Evolutionary conservation across 2,888 invertebrate genomes (phyloP), one percentile per base, ranked within the genome.

Genomic region (Lymantria monacha): DNA sequence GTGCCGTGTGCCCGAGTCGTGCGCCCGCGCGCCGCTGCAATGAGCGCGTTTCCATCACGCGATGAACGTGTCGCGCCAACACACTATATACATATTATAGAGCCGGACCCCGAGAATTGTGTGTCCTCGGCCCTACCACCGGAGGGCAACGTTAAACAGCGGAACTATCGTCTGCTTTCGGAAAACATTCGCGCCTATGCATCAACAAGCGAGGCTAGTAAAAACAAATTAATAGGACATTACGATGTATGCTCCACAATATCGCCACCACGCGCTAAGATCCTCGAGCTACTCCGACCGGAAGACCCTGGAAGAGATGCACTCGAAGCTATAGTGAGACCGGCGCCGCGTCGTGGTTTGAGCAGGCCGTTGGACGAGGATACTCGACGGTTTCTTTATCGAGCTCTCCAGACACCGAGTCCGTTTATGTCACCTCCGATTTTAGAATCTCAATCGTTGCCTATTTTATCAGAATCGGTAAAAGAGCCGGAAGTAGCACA

Each of bases 281-380:
- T 92, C 49, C 74, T 92, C 33, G 85, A 86, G 58, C 76, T 92
- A 31, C 74, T 92, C 42, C 70, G 85, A 22, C 85, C 87, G 0
- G 86, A 81, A 42, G 87, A 89, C 48, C 85, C 87, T 0, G 90
- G 86, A 0, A 74, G 82, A 3, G 88, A 87, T 9, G 79, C 85
- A 30, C 72, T 91, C 43, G 88, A 87, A 61, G 90, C 85, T 12
- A 90, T 91, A 51, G 88, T 91, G 42, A 70, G 84, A 52, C 87
- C 91, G 0, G 74, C 81, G 11, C 83, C 87, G 9, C 79, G 90
- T 8, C 80, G 88, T 1, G 87, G 85, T 7, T 77, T 87, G 13
- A 64, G 78, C 14, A 73, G 83, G 9, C 89, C 90, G 0, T 67
- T 87, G 7, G 88, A 89, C 54, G 89, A 89, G 12, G 90, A 90